Evolutionary conservation across 2,797 vertebrate species (phyloP), one percentile per base, ranked within the genome.

Genomic region (Smutsia temminckii): DNA sequence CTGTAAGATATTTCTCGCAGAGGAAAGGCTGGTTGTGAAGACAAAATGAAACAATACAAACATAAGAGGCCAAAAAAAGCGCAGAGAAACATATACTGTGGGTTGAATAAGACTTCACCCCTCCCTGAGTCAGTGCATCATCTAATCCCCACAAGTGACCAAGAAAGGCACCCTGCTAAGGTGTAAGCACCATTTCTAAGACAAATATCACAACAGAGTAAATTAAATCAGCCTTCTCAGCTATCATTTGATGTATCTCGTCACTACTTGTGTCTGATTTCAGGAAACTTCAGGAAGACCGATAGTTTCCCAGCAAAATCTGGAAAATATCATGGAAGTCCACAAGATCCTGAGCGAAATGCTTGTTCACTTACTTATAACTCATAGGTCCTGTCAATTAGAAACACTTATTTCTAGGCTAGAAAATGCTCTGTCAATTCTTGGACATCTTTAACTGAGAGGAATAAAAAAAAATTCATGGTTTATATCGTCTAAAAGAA

Each of bases 311-410:
- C 2, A 51, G 29, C 25, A 91, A 61, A 42, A 71, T 87, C 64
- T 95, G 69, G 71, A 96, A 96, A 91, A 86, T 23, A 69, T 27
- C 27, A 17, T 3, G 21, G 59, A 92, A 61, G 29, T 49, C 71
- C 53, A 49, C 80, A 23, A 20, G n/a, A 74, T 55, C 49, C 51
- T 40, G n/a, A 74, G 57, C 42, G 61, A 57, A 77, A 9, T 20
- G 20, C 46, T 32, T 71, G 5, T 46, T 83, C 27, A 46, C 79
- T 83, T 49, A 51, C 5, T 69, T 51, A 83, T 0, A 92, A 64
- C 7, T 32, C 51, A 25, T 0, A 23, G 51, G 25, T 16, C 42
- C 8, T 14, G 23, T 29, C 32, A n/a, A 16, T n/a, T 53, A 93
- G 53, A 87, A 81, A 83, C 32, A 23, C 4, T 37, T 18, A 3